Conservation (phyloP, 2,797 vertebrate species). For the Triplophysa bombifrons region DNA sequence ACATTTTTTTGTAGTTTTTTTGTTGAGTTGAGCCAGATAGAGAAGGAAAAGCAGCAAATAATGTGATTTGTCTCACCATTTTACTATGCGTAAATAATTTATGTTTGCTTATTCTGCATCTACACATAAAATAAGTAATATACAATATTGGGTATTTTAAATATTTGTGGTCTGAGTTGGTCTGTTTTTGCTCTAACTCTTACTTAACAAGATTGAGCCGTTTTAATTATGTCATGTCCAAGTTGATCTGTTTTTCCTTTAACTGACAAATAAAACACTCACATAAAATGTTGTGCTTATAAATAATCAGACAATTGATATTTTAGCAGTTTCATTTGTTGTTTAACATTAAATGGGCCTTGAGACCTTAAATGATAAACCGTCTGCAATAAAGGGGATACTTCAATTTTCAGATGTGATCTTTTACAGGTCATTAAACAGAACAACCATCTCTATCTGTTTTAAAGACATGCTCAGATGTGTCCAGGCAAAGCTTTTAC, state of each 20-base stretch:
- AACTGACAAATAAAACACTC: background rate
- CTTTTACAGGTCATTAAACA: constrained; percentile 44
- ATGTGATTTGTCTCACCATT: background rate
- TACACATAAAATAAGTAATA: background rate
- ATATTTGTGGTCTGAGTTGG: no score
- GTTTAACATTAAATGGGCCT: background rate
- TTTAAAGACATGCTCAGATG: constrained; percentile 12
- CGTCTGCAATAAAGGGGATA: constrained; percentile 13
- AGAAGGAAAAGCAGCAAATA: no score
- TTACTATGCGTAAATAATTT: background rate
- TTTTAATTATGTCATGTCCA: background rate
- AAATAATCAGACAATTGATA: constrained; percentile 3
- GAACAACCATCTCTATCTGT: constrained; percentile 31
- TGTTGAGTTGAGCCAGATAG: no score
- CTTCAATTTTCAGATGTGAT: constrained; percentile 60
- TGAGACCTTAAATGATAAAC: constrained; percentile 13
- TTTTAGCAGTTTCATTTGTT: background rate
- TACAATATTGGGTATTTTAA: background rate
- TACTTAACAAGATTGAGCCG: background rate
- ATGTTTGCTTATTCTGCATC: background rate
- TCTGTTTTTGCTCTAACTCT: no score
- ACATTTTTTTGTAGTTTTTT: no score
- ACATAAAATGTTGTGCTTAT: background rate
- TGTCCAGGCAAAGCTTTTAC: background rate
- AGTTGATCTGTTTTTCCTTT: background rate